Evolutionary conservation across 1,140 invertebrate genomes (phyloP).

Genomic region (Drosophila mayri): DNA sequence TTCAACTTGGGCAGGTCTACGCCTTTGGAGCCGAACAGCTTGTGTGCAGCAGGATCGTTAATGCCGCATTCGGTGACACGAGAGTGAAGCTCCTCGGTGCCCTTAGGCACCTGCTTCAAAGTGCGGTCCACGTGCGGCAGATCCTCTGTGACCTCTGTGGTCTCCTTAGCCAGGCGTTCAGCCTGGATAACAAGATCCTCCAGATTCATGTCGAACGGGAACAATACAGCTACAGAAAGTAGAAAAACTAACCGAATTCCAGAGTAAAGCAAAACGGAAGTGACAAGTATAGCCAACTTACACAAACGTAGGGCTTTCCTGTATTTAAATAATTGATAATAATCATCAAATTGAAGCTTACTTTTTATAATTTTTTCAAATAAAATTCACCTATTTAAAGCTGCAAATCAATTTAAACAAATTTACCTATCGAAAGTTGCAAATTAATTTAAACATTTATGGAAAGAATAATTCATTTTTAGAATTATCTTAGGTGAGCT

Average conservation of each 20-base stretch:
- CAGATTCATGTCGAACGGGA: constrained; percentile 87
- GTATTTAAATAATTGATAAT: no score
- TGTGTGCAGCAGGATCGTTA: constrained; percentile 96
- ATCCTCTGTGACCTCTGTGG: constrained; percentile 93
- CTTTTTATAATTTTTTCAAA: no score
- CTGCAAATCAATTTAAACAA: not conserved
- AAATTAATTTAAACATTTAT: not conserved
- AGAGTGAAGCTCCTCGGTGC: constrained; percentile 94
- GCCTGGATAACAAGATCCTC: constrained; percentile 95
- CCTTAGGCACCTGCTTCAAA: constrained; percentile 95
- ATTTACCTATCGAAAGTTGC: no score
- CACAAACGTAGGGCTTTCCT: not conserved
- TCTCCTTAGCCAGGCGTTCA: constrained; percentile 94
- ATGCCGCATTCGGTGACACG: constrained; percentile 93
- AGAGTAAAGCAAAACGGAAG: not conserved
- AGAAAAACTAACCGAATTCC: not conserved
- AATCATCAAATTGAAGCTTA: not conserved
- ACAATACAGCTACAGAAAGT: no score
- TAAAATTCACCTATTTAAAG: not conserved
- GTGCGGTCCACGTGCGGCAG: constrained; percentile 95
- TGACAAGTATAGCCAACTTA: constrained; percentile 9
- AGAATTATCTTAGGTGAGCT: not conserved
- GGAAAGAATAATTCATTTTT: not conserved
- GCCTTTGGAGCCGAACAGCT: constrained; percentile 95
- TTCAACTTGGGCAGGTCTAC: constrained; percentile 96